Evolutionary conservation across 2,797 vertebrate genomes (phyloP).

Genomic region (Chloroceryle amazona): DNA sequence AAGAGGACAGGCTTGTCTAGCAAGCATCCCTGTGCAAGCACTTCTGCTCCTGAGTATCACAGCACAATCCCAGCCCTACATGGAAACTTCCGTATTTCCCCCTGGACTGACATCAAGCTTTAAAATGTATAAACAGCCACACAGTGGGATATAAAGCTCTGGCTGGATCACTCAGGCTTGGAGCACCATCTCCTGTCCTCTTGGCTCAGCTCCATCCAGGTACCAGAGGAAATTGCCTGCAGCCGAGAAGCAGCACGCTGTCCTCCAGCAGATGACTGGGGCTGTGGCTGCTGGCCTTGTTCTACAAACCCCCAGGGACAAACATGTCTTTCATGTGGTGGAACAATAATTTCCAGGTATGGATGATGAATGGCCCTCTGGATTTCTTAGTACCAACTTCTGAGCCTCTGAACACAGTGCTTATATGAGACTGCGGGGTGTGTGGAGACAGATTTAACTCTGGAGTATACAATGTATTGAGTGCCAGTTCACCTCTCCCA

Average conservation of each 20-base stretch:
- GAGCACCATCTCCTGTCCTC: constrained; percentile 58
- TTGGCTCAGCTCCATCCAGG: constrained; percentile 32
- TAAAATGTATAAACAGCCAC: neutral
- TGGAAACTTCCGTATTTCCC: neutral
- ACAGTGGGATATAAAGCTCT: neutral
- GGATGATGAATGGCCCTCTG: neutral
- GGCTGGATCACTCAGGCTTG: neutral
- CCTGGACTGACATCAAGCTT: neutral
- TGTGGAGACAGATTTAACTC: neutral
- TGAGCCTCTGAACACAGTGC: neutral
- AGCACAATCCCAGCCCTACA: neutral
- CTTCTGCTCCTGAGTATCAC: neutral
- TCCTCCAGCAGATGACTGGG: neutral
- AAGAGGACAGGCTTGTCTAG: accelerated
- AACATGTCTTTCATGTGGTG: accelerated
- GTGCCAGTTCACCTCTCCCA: neutral
- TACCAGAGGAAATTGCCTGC: neutral
- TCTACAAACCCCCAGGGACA: neutral
- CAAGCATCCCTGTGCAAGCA: neutral
- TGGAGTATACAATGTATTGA: accelerated
- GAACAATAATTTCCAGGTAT: neutral
- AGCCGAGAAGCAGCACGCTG: accelerated
- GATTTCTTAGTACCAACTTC: accelerated
- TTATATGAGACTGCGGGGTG: neutral
- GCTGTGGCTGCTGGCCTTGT: neutral